Conservation (phyloP, 2,797 vertebrate genomes). For the Antennarius maculatus region DNA sequence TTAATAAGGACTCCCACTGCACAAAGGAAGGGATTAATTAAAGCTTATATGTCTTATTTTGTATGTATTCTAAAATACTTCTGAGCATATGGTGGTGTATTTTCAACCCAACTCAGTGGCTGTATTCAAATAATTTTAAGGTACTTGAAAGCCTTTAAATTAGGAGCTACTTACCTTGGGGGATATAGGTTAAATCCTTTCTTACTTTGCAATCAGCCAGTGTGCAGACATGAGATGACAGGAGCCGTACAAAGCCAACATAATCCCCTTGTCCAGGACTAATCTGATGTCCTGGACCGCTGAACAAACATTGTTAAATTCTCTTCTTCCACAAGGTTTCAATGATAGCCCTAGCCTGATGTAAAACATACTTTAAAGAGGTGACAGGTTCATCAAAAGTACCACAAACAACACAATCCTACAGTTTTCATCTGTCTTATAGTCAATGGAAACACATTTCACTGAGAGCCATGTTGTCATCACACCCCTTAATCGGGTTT, state of each 20-base stretch:
- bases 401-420: not conserved
- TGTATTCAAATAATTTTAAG: constrained; percentile 21
- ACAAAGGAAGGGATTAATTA: constrained; percentile 24
- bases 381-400: not conserved
- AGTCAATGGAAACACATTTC: not conserved
- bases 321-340: constrained; percentile 32
- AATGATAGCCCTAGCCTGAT: constrained; percentile 24
- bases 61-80: not conserved
- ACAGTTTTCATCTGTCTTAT: not conserved
- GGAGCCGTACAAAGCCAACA: constrained; percentile 63
- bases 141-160: constrained; percentile 40
- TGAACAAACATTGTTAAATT: constrained; percentile 64
- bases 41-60: constrained; percentile 9
- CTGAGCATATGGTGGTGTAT: not conserved
- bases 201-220: constrained; percentile 62
- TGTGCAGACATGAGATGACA: constrained; percentile 61
- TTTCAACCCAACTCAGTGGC: constrained; percentile 4
- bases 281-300: constrained; percentile 66
- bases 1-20: constrained; percentile 16
- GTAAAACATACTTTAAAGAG: constrained; percentile 24
- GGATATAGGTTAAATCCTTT: constrained; percentile 56
- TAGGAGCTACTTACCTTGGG: constrained; percentile 37
- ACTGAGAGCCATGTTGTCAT: constrained; percentile 6
- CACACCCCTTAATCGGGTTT: constrained; percentile 7
- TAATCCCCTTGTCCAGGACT: constrained; percentile 73